Evolutionary conservation across 2,797 vertebrate genomes (phyloP), one percentile per base, ranked within the genome.

Genomic region (Loriculus beryllinus): DNA sequence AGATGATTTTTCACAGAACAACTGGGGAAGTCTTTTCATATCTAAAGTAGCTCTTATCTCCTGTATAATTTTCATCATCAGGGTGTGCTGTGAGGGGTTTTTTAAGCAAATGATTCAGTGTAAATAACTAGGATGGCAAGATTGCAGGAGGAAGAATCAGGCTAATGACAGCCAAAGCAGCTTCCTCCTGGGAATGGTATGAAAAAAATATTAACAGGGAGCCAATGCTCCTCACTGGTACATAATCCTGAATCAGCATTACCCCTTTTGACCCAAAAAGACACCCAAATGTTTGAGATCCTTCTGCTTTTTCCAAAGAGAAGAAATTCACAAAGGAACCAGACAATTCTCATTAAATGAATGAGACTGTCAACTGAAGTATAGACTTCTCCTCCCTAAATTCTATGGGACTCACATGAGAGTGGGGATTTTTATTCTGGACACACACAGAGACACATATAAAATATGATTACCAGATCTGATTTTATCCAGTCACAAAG

Each of bases 41-140:
- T 67, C 57, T 89, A 22, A 78, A 91, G 72, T 37, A 89, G 65
- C 39, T 89, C 54, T 88, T 74, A 85, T 87, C 56, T 85, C 82
- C 67, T 75, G 69, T 39, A 78, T 64, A 21, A 9, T 64, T 65
- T 69, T 79, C 48, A 83, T 88, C 65, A 86, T 23, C 33, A 82
- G 91, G 57, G 77, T 77, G 48, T 92, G 74, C 52, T 83, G 54
- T 40, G 26, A 72, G 45, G 12, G 0, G 3, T 71, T 93, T 86
- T 92, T 86, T 37, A 96, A 87, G 69, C 26, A 63, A 76, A 88
- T 93, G 85, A 93, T 59, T 95, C 92, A 93, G 75, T 43, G n/a
- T 90, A 85, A 91, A 92, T 90, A 95, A 84, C 35, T 67, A 78
- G 62, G 77, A 91, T 33, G 57, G 47, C 15, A 91, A 71, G 60